These are phyloP conservation scores for Operophtera brumata DNA, from an alignment of 2,888 invertebrate species.

Conservation along the genomic window DNA sequence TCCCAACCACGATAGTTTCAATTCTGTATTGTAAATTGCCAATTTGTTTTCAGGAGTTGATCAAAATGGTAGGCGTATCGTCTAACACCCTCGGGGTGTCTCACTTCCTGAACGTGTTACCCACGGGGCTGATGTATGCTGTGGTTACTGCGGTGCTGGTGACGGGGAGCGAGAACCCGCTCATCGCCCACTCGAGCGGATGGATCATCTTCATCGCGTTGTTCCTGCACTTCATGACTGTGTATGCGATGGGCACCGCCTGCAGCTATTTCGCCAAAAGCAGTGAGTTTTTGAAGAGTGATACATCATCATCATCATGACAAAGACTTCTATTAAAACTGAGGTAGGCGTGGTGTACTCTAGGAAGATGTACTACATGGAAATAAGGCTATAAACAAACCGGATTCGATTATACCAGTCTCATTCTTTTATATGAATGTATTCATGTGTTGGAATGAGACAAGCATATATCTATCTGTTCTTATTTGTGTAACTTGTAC, in stretches of 20 bases:
- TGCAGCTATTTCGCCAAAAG: constrained; percentile 31
- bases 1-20: no score
- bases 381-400: no score
- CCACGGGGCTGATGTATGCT: constrained; percentile 29
- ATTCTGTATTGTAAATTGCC: not conserved
- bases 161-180: constrained; percentile 22
- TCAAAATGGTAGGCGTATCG: constrained; percentile 37
- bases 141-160: constrained; percentile 21
- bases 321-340: no score
- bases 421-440: no score
- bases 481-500: no score
- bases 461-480: no score
- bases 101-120: constrained; percentile 32
- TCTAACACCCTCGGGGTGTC: constrained; percentile 26
- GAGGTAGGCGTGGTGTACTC: no score
- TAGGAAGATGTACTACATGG: no score
- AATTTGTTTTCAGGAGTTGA: constrained; percentile 33
- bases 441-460: no score
- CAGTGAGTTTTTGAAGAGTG: constrained; percentile 33
- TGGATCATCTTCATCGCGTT: constrained; percentile 28
- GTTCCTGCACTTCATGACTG: constrained; percentile 32
- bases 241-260: constrained; percentile 29
- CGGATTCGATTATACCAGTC: no score
- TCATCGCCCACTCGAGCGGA: constrained; percentile 28
- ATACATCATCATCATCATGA: not conserved